A percentile compares a stretch with the other conserved stretches of the same genome.
These are phyloP conservation scores for Chloropsis cyanopogon DNA, from an alignment of 2,113 vertebrate species.

Conservation along the genomic window DNA sequence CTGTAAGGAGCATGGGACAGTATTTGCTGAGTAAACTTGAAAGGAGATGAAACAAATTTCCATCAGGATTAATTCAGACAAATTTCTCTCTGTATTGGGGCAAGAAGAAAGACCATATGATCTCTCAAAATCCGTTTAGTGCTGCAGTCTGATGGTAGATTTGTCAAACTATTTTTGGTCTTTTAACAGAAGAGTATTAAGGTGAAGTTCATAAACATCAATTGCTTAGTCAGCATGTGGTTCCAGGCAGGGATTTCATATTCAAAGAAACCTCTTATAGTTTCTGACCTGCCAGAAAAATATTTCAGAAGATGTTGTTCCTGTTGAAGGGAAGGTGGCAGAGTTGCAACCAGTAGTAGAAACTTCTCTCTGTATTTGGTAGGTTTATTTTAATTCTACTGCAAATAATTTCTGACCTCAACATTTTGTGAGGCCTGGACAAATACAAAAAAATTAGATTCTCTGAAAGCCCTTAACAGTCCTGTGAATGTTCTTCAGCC, in stretches of 20 bases:
- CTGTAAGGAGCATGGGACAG: not conserved
- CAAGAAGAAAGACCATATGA: not conserved
- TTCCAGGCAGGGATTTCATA: not conserved
- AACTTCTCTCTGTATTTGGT: not conserved
- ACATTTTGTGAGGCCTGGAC: not conserved
- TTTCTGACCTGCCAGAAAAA: not conserved
- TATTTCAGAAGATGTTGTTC: not conserved
- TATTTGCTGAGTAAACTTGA: not conserved
- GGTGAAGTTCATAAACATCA: not conserved
- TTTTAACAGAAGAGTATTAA: not conserved
- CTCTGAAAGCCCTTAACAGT: not conserved
- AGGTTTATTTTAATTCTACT: slow-evolving; percentile 1
- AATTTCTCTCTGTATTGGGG: not conserved
- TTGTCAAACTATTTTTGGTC: not conserved
- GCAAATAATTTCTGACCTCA: not conserved
- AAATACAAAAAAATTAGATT: not conserved
- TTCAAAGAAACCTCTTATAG: not conserved
- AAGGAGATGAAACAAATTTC: not conserved
- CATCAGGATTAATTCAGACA: not conserved
- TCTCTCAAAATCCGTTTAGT: not conserved
- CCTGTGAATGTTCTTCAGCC: not conserved
- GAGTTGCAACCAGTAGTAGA: not conserved
- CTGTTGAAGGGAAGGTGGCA: not conserved
- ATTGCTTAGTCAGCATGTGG: not conserved
- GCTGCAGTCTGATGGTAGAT: not conserved